Conservation (phyloP, 2,888 invertebrate species). For the Escarpia spicata region DNA sequence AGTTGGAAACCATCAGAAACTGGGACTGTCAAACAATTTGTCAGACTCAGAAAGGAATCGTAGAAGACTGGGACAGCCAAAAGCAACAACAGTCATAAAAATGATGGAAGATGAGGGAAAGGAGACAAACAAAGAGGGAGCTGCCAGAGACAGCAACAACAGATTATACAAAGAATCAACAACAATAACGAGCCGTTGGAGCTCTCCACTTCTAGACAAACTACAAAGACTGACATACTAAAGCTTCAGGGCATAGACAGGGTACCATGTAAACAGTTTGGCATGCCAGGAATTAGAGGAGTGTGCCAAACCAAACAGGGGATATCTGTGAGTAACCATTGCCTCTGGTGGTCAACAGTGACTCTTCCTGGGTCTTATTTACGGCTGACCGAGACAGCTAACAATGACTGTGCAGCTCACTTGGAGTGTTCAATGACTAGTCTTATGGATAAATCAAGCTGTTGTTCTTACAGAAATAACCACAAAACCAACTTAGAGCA, state of each 20-base stretch:
- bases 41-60: neutral
- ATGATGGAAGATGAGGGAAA: neutral
- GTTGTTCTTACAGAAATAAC: neutral
- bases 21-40: neutral
- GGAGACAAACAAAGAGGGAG: neutral
- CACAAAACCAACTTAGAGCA: neutral
- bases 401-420: neutral
- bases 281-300: neutral
- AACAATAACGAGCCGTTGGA: neutral
- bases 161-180: neutral
- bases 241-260: neutral
- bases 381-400: neutral
- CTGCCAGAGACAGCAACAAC: neutral
- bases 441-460: neutral
- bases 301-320: neutral
- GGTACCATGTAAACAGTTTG: neutral
- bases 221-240: neutral
- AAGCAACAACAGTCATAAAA: neutral
- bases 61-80: neutral
- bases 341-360: neutral
- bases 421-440: neutral
- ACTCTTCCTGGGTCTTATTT: neutral
- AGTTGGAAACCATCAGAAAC: neutral
- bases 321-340: neutral
- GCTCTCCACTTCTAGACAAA: neutral